Conservation (phyloP, 2,888 invertebrate genomes). For the Bugulina stolonifera region DNA sequence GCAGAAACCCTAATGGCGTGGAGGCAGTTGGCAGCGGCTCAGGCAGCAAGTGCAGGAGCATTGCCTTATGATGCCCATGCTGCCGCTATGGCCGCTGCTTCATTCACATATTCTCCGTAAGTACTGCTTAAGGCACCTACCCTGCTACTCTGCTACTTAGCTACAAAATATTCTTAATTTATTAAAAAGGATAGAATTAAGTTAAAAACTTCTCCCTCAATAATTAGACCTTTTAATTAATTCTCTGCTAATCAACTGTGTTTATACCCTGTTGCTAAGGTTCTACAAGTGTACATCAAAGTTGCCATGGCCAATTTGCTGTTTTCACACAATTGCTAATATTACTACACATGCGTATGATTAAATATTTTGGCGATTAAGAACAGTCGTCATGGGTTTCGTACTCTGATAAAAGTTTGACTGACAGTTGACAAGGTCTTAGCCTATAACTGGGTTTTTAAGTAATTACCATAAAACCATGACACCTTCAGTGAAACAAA, state of each 20-base stretch:
- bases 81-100: conserved; percentile 25
- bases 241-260: no score
- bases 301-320: not conserved
- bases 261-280: not conserved
- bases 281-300: not conserved
- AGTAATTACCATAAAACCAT: conserved; percentile 25
- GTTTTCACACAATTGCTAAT: not conserved
- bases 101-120: conserved; percentile 19
- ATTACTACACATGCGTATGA: not conserved
- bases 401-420: not conserved
- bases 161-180: no score
- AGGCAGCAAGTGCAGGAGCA: not conserved
- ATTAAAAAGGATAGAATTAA: no score
- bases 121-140: not conserved
- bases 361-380: conserved; percentile 9
- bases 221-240: no score
- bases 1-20: conserved; percentile 4
- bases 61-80: conserved; percentile 18
- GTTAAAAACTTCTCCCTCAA: no score
- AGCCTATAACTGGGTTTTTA: not conserved
- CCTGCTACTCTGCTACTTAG: not conserved
- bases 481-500: conserved; percentile 21
- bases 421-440: conserved; percentile 17
- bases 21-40: conserved; percentile 3
- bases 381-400: not conserved